A percentile compares a stretch with the other conserved stretches of the same genome.
These are phyloP conservation scores for Emydocephalus ijimae DNA, from an alignment of 2,113 vertebrate genomes.

Conservation along the genomic window DNA sequence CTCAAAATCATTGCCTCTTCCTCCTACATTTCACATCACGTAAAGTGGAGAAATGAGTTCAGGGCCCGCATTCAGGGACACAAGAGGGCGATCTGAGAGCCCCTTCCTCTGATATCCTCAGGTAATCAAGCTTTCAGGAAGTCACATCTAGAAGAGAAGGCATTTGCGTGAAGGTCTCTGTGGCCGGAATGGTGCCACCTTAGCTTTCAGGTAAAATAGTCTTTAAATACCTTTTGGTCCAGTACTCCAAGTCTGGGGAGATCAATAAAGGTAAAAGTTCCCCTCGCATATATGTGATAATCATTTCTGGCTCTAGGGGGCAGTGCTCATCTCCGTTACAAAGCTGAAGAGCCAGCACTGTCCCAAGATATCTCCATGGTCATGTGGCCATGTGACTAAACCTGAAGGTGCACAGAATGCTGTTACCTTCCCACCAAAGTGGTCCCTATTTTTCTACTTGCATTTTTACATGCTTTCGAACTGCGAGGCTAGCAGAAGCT, in stretches of 20 bases:
- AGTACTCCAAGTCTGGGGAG: not conserved
- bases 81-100: not conserved
- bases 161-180: not conserved
- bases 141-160: not conserved
- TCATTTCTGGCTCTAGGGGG: too few species aligned
- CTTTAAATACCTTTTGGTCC: not conserved
- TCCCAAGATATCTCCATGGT: too few species aligned
- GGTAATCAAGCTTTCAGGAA: not conserved
- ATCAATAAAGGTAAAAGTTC: not conserved
- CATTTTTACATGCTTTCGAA: too few species aligned
- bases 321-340: too few species aligned
- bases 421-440: too few species aligned
- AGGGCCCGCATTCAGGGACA: not conserved
- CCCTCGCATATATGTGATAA: too few species aligned
- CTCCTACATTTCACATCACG: not conserved
- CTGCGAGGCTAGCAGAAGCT: too few species aligned
- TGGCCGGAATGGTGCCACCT: not conserved
- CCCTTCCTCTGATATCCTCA: not conserved
- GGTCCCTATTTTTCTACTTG: too few species aligned
- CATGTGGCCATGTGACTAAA: too few species aligned
- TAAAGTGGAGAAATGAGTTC: not conserved
- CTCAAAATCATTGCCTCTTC: not conserved
- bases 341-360: too few species aligned
- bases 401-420: too few species aligned
- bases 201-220: not conserved